Conservation (phyloP, 1,140 invertebrate species). For the Bombus pyrosoma region DNA sequence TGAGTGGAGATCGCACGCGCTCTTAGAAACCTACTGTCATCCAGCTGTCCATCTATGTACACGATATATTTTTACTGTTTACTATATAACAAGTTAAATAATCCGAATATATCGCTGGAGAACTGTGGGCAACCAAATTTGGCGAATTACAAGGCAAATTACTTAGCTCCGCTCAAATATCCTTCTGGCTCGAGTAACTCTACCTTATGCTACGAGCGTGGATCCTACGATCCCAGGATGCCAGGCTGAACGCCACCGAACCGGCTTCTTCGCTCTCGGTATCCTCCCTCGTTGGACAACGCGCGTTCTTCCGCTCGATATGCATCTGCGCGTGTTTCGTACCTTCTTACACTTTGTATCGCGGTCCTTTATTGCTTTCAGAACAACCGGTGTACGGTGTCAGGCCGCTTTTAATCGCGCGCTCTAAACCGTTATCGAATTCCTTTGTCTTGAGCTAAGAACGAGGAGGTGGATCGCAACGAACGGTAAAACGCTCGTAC, state of each 20-base stretch:
- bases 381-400: not conserved
- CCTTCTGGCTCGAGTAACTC: too few relatives aligned
- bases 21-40: too few relatives aligned
- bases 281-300: conserved; percentile 4
- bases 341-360: conserved; percentile 6
- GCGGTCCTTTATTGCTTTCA: conserved; percentile 7
- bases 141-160: too few relatives aligned
- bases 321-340: conserved; percentile 1
- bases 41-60: too few relatives aligned
- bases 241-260: conserved; percentile 44
- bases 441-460: not conserved
- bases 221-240: conserved; percentile 38
- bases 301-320: conserved; percentile 3
- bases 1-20: too few relatives aligned
- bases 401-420: not conserved
- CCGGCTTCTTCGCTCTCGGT: conserved; percentile 27
- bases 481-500: not conserved
- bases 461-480: not conserved
- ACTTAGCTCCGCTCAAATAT: too few relatives aligned
- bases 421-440: conserved; percentile 26
- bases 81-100: too few relatives aligned
- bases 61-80: too few relatives aligned
- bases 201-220: not conserved
- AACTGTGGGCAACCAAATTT: too few relatives aligned
- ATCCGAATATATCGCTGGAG: too few relatives aligned